Evolutionary conservation across 2,113 vertebrate species (phyloP).

Genomic region (Crotalus horridus): DNA sequence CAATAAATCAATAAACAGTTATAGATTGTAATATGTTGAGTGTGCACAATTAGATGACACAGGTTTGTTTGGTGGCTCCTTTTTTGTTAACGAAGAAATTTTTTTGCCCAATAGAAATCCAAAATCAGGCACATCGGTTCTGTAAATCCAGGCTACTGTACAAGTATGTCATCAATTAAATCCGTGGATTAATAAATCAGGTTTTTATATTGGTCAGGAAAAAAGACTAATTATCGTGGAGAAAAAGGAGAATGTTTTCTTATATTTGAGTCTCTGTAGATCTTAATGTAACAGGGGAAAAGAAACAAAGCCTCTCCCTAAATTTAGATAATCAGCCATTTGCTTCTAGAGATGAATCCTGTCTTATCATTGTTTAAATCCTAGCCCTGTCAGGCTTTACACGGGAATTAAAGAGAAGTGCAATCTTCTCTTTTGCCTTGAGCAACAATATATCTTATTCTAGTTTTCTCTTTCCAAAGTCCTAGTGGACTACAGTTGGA

Average conservation of each 20-base stretch:
- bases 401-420: background rate
- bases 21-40: background rate
- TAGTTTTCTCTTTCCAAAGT: background rate
- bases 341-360: background rate
- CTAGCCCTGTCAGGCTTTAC: background rate
- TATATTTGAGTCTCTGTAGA: background rate
- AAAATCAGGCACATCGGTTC: background rate
- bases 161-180: background rate
- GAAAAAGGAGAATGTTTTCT: background rate
- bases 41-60: background rate
- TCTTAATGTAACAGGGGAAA: too few species aligned
- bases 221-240: background rate
- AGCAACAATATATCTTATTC: background rate
- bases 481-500: background rate
- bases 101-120: background rate
- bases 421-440: background rate
- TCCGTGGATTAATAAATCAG: background rate
- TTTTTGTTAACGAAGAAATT: background rate
- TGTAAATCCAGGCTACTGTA: background rate
- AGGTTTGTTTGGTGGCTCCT: background rate
- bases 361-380: background rate
- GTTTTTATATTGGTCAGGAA: background rate
- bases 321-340: background rate
- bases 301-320: too few species aligned
- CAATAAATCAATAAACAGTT: background rate